phyloP scores from a whole-genome alignment of 2,113 vertebrate species.

The Alosa alosa region DNA sequence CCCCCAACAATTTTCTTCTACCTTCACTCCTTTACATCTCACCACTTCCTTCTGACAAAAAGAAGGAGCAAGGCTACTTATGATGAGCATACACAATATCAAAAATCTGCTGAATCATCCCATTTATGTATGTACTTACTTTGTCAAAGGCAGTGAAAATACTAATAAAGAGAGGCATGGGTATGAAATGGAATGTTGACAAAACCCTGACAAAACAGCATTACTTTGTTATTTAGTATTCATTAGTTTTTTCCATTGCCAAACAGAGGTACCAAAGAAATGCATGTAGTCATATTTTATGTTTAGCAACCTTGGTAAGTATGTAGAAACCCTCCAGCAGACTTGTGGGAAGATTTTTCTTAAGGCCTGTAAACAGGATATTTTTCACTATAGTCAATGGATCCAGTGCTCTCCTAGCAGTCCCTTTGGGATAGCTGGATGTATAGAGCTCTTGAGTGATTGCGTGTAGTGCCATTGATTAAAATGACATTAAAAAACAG shows the following conservation, averaged over 20 bases:
- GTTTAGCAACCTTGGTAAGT: neutral
- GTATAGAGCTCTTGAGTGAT: neutral
- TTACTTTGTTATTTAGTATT: too few relatives aligned
- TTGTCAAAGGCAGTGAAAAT: too few relatives aligned
- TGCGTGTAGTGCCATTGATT: neutral
- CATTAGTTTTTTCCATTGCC: neutral
- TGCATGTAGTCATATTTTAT: neutral
- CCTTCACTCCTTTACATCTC: too few relatives aligned
- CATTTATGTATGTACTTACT: too few relatives aligned
- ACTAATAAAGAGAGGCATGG: too few relatives aligned
- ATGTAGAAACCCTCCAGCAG: neutral
- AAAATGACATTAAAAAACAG: neutral
- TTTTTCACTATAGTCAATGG: neutral
- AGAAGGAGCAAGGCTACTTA: too few relatives aligned
- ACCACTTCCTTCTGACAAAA: too few relatives aligned
- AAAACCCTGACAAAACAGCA: too few relatives aligned
- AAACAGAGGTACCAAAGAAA: neutral
- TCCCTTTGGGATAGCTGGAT: neutral
- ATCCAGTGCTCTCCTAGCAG: neutral
- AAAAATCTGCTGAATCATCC: too few relatives aligned
- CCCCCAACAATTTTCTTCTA: too few relatives aligned
- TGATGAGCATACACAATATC: too few relatives aligned
- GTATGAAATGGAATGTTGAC: too few relatives aligned
- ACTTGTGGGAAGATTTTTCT: neutral
- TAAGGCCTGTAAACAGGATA: neutral